These are phyloP conservation scores for Leguminivora glycinivorella DNA, from an alignment of 1,140 invertebrate species.

Conservation along the genomic window DNA sequence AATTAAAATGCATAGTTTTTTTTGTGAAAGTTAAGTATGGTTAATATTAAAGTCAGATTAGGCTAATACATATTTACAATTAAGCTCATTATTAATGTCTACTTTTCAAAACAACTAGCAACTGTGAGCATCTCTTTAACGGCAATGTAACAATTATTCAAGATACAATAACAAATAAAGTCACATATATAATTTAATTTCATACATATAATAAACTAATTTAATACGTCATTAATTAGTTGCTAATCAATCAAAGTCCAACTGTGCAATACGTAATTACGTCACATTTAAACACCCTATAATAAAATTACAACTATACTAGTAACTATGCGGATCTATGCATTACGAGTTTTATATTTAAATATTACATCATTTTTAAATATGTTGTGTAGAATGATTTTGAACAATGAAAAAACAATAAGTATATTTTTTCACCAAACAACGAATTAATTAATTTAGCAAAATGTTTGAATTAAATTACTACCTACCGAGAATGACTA, in stretches of 20 bases:
- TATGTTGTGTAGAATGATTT: no score
- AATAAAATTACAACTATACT: not conserved
- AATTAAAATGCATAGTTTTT: not conserved
- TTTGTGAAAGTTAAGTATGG: not conserved
- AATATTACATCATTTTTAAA: not conserved
- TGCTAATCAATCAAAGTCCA: not conserved
- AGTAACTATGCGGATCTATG: not conserved
- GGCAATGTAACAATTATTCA: no score
- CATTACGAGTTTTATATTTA: not conserved
- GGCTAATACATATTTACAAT: not conserved
- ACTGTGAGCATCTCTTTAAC: no score
- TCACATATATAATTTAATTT: not conserved
- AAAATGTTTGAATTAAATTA: no score
- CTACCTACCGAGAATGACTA: no score
- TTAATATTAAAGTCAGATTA: slow-evolving; percentile 1
- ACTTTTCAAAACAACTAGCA: no score
- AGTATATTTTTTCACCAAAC: not conserved
- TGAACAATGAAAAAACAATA: not conserved
- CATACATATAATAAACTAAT: not conserved
- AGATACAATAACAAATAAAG: not conserved
- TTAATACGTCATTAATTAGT: not conserved
- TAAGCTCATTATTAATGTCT: not conserved
- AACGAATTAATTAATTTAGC: no score
- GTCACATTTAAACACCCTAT: not conserved
- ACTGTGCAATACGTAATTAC: not conserved